phyloP scores from a whole-genome alignment of 30 jellyfish, hydroid and myxozoan genomes.

The Sanderia malayensis region DNA sequence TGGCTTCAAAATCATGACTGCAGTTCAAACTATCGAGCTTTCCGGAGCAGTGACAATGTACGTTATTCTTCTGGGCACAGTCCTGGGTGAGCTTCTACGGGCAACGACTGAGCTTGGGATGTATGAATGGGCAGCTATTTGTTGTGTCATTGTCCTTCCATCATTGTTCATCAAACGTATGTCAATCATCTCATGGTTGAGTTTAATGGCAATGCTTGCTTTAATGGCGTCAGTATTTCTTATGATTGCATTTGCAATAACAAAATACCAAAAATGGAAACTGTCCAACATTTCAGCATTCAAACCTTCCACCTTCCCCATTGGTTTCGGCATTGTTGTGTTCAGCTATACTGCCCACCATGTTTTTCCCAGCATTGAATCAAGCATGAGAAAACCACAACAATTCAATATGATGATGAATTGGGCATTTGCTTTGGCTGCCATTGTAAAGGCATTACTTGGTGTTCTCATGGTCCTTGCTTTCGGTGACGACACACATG shows the following conservation, averaged over 20 bases:
- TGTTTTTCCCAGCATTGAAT: conserved; percentile 95
- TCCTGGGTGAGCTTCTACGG: conserved; percentile 68
- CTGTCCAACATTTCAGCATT: conserved; percentile 71
- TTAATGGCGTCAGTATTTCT: conserved; percentile 74
- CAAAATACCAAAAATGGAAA: conserved; percentile 70
- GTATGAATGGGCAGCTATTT: conserved; percentile 90
- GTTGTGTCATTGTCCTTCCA: conserved; percentile 74
- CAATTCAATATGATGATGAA: conserved; percentile 77
- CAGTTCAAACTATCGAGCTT: conserved; percentile 80
- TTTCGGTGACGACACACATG: conserved; percentile 71
- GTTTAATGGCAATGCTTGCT: conserved; percentile 84
- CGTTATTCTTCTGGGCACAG: conserved; percentile 77
- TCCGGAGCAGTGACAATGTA: conserved; percentile 94
- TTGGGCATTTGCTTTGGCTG: conserved; percentile 88
- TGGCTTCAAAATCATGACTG: conserved; percentile 57
- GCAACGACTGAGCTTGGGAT: conserved; percentile 65
- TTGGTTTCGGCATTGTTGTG: conserved; percentile 92
- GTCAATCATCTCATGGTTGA: conserved; percentile 94
- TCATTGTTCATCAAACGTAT: conserved; percentile 79
- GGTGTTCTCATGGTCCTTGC: conserved; percentile 93
- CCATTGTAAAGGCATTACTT: conserved; percentile 69
- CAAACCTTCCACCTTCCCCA: conserved; percentile 85
- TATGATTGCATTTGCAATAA: conserved; percentile 71
- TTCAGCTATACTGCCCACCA: conserved; percentile 96
- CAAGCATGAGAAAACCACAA: conserved; percentile 88